phyloP scores from a whole-genome alignment of 2,888 invertebrate species.

The Xestia sexstrigata region DNA sequence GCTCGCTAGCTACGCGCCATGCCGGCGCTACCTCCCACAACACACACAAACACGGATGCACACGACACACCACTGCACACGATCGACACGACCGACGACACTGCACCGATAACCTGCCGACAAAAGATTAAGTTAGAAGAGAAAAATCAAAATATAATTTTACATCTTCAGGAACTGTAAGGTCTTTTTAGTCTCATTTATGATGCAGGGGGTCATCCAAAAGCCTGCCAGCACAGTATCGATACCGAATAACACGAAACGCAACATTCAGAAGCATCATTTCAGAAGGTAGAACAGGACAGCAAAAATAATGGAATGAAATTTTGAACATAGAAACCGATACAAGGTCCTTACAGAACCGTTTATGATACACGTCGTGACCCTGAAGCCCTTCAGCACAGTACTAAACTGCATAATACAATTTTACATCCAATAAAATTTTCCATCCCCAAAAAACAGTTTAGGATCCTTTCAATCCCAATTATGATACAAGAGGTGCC shows the following conservation, averaged over 20 bases:
- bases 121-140: constrained; percentile 55
- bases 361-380: not conserved
- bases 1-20: constrained; percentile 87
- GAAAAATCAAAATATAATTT: not conserved
- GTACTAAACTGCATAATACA: not conserved
- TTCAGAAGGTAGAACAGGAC: not conserved
- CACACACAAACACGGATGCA: constrained; percentile 76
- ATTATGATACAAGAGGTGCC: not conserved
- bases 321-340: no score
- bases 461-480: not conserved
- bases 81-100: constrained; percentile 74
- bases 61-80: constrained; percentile 77
- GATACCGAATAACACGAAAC: not conserved
- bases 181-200: not conserved
- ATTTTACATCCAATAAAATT: no score
- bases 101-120: constrained; percentile 77
- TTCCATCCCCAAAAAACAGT: no score
- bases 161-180: not conserved
- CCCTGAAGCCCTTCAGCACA: not conserved
- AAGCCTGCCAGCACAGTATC: not conserved
- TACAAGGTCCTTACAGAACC: not conserved
- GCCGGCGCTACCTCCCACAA: constrained; percentile 73
- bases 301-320: not conserved
- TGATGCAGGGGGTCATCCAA: not conserved
- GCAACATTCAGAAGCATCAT: not conserved